Conservation (phyloP, 2,888 invertebrate genomes). For the Ditylenchus weischeri region DNA sequence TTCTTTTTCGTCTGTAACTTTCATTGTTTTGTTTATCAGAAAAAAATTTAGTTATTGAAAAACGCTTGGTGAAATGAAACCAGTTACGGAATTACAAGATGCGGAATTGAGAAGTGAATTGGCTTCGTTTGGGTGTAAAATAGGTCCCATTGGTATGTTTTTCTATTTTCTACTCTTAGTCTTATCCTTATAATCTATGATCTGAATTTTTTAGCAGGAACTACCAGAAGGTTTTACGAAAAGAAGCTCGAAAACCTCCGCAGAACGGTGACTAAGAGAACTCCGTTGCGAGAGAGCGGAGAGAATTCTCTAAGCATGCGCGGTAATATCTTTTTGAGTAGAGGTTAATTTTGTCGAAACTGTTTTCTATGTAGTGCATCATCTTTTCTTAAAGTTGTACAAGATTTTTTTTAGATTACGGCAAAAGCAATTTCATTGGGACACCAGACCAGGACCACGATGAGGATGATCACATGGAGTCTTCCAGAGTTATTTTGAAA, state of each 20-base stretch:
- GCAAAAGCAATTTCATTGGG: neutral
- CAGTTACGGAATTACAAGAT: slow-evolving; percentile 34
- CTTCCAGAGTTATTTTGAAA: slow-evolving; percentile 28
- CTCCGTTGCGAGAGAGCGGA: slow-evolving; percentile 13
- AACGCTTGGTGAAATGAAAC: slow-evolving; percentile 15
- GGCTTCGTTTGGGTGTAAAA: slow-evolving; percentile 32
- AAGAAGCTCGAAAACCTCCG: slow-evolving; percentile 39
- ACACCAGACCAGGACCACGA: neutral
- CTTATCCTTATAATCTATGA: neutral
- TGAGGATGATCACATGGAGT: slow-evolving; percentile 21
- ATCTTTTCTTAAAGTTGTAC: neutral
- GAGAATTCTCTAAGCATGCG: slow-evolving; percentile 9
- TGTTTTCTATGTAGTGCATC: neutral
- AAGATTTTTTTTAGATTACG: neutral
- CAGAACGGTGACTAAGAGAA: slow-evolving; percentile 13
- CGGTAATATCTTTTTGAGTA: slow-evolving; percentile 13
- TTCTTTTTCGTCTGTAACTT: no score
- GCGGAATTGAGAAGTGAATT: slow-evolving; percentile 43
- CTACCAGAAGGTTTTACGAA: slow-evolving; percentile 44
- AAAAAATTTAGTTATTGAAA: neutral
- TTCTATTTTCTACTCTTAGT: neutral
- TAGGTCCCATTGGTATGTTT: slow-evolving; percentile 30
- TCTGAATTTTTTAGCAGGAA: slow-evolving; percentile 27
- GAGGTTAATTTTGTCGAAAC: slow-evolving; percentile 6
- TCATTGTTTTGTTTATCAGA: no score